Evolutionary conservation across 1,140 invertebrate species (phyloP), one percentile per base, ranked within the genome.

Genomic region (Bombus confusus): DNA sequence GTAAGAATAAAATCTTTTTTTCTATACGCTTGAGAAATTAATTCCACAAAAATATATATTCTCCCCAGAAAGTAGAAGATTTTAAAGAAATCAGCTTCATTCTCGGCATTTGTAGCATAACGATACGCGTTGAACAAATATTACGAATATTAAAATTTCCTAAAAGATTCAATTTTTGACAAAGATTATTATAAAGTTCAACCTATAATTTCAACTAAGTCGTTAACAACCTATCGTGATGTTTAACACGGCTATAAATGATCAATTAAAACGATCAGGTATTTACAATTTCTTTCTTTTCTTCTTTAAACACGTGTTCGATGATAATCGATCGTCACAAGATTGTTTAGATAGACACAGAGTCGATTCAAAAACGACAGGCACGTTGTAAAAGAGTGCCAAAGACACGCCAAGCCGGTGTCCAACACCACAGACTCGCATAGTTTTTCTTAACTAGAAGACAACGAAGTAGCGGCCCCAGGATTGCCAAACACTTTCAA

Each of bases 401-500:
- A 69, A 66, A 83, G 73, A 74, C 69, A 31, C 18, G 69, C 73
- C 81, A 64, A 74, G 71, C 85, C 84, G 69, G 84, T 87, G 78
- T 91, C 86, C 71, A 77, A 88, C 90, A 69, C 88, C 90, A 80
- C 81, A 85, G 81, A 83, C 86, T 82, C 83, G 75, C 82, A 84
- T 86, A 87, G 88, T 84, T 91, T 89, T 88, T 72, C 47, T 52
- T 18, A 69, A 75, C 52, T 68, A 64, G 73, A 82, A 25, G n/a
- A 71, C 62, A 52, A 71, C 37, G 28, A 39, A 39, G 41, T 59
- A 90, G 87, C 86, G 83, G 85, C 90, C 87, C 90, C 66, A 81
- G 31, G 87, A 87, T 93, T 94, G 93, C 93, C 91, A 94, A 94
- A 93, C 87, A 62, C 80, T 77, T 91, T 92, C 90, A 90, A 87